These are phyloP conservation scores for Toxostoma redivivum DNA, from an alignment of 2,113 vertebrate species.

Conservation along the genomic window DNA sequence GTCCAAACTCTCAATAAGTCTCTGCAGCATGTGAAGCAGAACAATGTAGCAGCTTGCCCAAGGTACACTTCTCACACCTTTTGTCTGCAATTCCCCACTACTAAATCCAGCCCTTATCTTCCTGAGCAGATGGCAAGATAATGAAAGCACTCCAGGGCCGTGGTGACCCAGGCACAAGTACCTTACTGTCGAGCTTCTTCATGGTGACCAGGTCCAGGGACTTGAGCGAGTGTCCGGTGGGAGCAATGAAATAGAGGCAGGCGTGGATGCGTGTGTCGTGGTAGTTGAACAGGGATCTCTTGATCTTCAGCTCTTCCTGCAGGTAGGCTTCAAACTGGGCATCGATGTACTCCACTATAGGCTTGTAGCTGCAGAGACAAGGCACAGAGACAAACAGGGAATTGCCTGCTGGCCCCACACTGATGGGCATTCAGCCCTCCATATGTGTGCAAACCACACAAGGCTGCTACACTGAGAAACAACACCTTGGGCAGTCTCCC, in stretches of 20 bases:
- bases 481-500: rapidly evolving
- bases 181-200: conserved; percentile 86
- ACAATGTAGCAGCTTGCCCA: not conserved
- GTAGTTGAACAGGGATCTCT: conserved; percentile 80
- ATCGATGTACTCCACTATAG: conserved; percentile 82
- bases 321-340: conserved; percentile 82
- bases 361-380: conserved; percentile 71
- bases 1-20: not conserved
- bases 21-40: not conserved
- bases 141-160: not conserved
- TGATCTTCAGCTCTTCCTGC: conserved; percentile 84
- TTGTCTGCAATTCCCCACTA: not conserved
- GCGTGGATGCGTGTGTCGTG: conserved; percentile 79
- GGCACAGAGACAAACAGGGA: not conserved
- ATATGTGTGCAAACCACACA: not conserved
- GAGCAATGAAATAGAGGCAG: conserved; percentile 82
- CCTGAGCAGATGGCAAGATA: not conserved
- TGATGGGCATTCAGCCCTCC: rapidly evolving
- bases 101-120: not conserved
- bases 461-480: not conserved
- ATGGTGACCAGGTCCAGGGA: conserved; percentile 83
- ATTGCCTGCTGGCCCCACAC: not conserved
- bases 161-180: not conserved
- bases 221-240: conserved; percentile 80
- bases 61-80: not conserved